Evolutionary conservation across 2,888 invertebrate species (phyloP).

Genomic region (Drosophila mulleri): DNA sequence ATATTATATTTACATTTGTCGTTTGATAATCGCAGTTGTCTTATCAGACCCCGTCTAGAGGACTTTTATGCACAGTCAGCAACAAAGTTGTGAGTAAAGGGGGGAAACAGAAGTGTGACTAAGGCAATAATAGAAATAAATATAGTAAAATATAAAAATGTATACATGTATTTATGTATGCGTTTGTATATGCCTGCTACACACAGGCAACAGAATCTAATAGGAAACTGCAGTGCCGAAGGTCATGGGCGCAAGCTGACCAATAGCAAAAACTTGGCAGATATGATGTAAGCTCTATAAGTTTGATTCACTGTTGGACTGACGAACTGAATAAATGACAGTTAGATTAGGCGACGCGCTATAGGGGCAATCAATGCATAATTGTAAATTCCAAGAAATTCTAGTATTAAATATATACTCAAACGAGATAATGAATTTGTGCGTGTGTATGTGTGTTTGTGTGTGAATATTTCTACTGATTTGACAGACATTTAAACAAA

Average conservation of each 20-base stretch:
- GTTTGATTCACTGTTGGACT: neutral
- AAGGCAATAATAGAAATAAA: neutral
- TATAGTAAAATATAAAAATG: neutral
- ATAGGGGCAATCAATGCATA: neutral
- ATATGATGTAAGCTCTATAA: conserved; percentile 9
- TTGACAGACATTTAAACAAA: neutral
- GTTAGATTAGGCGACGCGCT: conserved; percentile 2
- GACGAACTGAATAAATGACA: neutral
- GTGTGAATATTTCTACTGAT: neutral
- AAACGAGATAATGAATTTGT: neutral
- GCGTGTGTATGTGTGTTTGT: neutral
- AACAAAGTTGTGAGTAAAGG: neutral
- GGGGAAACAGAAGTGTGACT: neutral
- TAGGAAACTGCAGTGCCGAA: neutral
- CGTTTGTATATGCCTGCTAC: neutral
- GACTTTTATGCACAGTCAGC: neutral
- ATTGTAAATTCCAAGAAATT: conserved; percentile 6
- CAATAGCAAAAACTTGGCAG: neutral
- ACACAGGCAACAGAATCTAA: neutral
- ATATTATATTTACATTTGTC: conserved; percentile 10
- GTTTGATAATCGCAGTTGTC: neutral
- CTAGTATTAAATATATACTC: conserved; percentile 3
- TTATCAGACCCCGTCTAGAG: conserved; percentile 1
- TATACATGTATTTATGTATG: neutral
- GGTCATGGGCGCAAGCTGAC: conserved; percentile 1